Evolutionary conservation across 2,797 vertebrate species (phyloP).

Genomic region (Bufotes viridis): DNA sequence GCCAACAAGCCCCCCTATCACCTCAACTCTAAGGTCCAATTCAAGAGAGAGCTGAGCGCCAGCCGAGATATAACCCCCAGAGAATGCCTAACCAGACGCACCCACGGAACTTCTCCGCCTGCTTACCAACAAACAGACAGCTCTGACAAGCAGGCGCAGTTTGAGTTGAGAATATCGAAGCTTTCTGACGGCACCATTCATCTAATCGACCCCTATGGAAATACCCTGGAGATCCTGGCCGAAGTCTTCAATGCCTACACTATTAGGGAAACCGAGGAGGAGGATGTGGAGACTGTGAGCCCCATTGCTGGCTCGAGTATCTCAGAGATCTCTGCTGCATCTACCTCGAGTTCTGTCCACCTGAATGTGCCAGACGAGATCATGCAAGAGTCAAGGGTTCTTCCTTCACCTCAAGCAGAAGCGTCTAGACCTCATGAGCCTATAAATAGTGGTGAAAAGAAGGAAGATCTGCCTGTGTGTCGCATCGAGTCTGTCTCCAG

Average conservation of each 20-base stretch:
- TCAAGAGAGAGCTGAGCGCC: not conserved
- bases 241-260: conserved; percentile 48
- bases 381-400: not conserved
- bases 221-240: conserved; percentile 44
- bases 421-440: not conserved
- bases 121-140: not conserved
- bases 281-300: not conserved
- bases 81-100: conserved; percentile 42
- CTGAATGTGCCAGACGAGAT: not conserved
- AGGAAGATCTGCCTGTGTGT: not conserved
- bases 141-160: not conserved
- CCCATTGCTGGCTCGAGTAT: not conserved
- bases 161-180: conserved; percentile 28
- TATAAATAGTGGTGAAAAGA: not conserved
- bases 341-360: not conserved
- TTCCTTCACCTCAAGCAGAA: not conserved
- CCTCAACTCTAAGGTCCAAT: conserved; percentile 21
- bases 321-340: not conserved
- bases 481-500: not conserved
- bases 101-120: not conserved
- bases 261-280: not conserved
- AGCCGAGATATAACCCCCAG: not conserved
- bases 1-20: not conserved
- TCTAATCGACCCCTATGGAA: conserved; percentile 46
- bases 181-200: conserved; percentile 34